These are phyloP conservation scores for Agrenia bidenticulata DNA, from an alignment of 2,888 invertebrate genomes.

Conservation along the genomic window DNA sequence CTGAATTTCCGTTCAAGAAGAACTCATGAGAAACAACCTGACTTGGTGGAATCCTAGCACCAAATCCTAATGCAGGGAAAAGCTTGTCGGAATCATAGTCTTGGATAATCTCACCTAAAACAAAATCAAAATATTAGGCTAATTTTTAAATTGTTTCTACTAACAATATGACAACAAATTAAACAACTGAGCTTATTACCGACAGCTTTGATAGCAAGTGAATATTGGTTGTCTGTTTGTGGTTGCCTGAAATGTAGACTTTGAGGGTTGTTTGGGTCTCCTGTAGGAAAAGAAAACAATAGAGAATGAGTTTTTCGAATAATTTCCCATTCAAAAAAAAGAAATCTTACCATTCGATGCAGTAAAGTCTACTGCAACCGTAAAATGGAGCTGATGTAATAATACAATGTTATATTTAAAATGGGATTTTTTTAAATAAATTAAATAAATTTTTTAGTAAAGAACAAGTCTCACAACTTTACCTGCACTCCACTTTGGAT, in stretches of 20 bases:
- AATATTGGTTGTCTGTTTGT: conserved; percentile 59
- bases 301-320: no score
- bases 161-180: background rate
- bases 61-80: conserved; percentile 57
- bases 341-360: conserved; percentile 54
- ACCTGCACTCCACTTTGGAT: conserved; percentile 57
- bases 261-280: conserved; percentile 54
- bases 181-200: conserved; percentile 55
- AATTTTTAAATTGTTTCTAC: background rate
- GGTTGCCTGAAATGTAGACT: conserved; percentile 57
- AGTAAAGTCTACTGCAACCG: conserved; percentile 56
- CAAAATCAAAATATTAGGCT: no score
- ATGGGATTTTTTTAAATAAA: no score
- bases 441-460: background rate
- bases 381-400: conserved; percentile 55
- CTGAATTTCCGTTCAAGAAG: conserved; percentile 57
- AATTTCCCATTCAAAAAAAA: no score
- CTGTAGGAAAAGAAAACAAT: conserved; percentile 17
- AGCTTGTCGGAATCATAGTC: conserved; percentile 54
- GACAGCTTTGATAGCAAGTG: conserved; percentile 58
- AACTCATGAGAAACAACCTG: conserved; percentile 59
- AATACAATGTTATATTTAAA: no score
- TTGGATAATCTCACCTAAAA: conserved; percentile 57
- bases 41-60: conserved; percentile 59
- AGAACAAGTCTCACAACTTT: no score